Conservation (phyloP, 2,113 vertebrate genomes). For the Piprites chloris region DNA sequence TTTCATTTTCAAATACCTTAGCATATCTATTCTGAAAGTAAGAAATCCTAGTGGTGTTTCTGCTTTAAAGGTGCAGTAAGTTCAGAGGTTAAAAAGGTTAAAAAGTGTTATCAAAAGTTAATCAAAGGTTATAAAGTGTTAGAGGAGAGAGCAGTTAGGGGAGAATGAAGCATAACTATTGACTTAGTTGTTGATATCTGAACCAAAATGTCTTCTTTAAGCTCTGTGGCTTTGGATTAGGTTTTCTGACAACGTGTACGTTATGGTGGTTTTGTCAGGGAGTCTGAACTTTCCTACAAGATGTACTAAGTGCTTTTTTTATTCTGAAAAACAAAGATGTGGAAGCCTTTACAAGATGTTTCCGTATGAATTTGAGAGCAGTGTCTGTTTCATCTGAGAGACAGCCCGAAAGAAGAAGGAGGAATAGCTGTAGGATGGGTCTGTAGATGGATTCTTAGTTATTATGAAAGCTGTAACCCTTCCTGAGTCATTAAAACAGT, state of each 20-base stretch:
- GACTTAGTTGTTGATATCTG: background rate
- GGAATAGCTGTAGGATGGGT: background rate
- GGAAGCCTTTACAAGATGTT: background rate
- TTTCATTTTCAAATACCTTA: background rate
- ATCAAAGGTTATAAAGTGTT: background rate
- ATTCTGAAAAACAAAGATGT: background rate
- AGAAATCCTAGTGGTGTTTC: background rate
- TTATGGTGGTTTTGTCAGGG: background rate
- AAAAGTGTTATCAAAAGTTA: background rate
- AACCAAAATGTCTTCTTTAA: background rate
- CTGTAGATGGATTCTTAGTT: background rate
- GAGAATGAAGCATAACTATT: background rate
- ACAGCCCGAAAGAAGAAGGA: background rate
- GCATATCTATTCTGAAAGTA: background rate
- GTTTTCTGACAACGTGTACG: background rate
- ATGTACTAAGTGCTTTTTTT: background rate
- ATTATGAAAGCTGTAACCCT: background rate
- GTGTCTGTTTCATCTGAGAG: background rate
- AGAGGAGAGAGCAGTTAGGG: background rate
- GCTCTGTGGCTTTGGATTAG: background rate
- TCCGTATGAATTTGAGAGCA: background rate
- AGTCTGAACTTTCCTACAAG: background rate
- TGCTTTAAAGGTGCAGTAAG: background rate
- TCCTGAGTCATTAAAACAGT: background rate
- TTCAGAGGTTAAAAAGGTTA: background rate